phyloP scores from a whole-genome alignment of 2,113 vertebrate genomes.

The Mustela nigripes region DNA sequence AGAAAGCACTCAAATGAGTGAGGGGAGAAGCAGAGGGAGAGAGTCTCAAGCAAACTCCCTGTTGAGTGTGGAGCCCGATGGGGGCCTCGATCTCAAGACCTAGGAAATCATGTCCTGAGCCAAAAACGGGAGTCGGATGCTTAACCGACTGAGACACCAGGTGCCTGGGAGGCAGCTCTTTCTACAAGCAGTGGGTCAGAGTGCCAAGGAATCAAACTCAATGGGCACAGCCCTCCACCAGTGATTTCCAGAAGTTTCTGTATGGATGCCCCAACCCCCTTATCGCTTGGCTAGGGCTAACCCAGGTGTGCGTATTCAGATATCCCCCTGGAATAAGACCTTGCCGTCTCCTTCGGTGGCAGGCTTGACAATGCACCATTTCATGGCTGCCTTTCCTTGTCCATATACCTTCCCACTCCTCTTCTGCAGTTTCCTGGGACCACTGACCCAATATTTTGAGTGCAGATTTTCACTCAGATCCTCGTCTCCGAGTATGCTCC shows the following conservation, averaged over 20 bases:
- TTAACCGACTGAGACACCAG: neutral
- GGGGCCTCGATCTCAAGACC: neutral
- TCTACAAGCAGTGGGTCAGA: neutral
- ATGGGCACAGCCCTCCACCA: neutral
- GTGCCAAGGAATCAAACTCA: neutral
- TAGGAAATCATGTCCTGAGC: neutral
- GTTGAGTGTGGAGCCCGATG: neutral
- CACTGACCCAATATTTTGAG: neutral
- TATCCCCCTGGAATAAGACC: neutral
- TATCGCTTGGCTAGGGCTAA: neutral
- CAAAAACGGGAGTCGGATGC: neutral
- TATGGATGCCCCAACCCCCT: neutral
- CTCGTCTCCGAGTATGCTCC: neutral
- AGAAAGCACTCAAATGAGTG: no score
- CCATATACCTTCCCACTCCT: neutral
- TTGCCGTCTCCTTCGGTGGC: fast-evolving
- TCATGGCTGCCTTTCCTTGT: neutral
- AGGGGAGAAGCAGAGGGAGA: no score
- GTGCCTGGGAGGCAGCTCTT: neutral
- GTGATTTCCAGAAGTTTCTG: neutral
- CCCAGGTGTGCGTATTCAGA: neutral
- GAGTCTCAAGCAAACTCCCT: neutral
- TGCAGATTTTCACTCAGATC: neutral
- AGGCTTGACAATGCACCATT: neutral
- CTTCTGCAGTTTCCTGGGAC: neutral